Conservation (phyloP, 2,888 invertebrate genomes). For the Lithosia quadra region DNA sequence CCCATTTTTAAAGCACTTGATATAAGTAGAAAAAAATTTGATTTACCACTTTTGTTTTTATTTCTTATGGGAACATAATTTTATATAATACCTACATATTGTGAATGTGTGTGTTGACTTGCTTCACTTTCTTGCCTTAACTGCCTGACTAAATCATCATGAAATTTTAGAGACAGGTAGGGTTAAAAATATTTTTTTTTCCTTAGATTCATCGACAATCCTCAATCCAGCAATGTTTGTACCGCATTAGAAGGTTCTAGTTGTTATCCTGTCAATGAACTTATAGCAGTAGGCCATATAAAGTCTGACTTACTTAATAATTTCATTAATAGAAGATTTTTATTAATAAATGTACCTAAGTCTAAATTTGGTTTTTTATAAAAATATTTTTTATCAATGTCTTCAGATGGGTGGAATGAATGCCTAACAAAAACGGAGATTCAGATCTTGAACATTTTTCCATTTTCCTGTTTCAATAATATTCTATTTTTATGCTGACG, state of each 20-base stretch:
- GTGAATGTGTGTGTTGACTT: background rate
- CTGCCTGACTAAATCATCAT: too few species aligned
- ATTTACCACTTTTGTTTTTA: background rate
- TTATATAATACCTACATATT: background rate
- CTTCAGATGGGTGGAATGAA: background rate
- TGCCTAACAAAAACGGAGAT: background rate
- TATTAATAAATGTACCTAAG: too few species aligned
- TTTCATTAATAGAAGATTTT: too few species aligned
- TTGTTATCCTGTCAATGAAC: too few species aligned
- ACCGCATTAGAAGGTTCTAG: too few species aligned
- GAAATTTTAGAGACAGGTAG: too few species aligned
- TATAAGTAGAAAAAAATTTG: background rate
- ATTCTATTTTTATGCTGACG: background rate
- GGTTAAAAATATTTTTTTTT: too few species aligned
- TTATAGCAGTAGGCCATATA: too few species aligned
- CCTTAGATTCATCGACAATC: too few species aligned
- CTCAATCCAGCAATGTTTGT: too few species aligned
- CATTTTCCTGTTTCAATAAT: background rate
- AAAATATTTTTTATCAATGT: background rate
- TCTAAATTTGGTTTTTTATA: background rate
- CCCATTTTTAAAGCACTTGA: conserved; percentile 1
- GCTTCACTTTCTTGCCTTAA: background rate
- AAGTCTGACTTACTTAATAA: too few species aligned
- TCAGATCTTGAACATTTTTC: background rate
- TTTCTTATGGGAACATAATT: background rate